Evolutionary conservation across 2,113 vertebrate species (phyloP), one percentile per base, ranked within the genome.

Genomic region (Zeus faber): DNA sequence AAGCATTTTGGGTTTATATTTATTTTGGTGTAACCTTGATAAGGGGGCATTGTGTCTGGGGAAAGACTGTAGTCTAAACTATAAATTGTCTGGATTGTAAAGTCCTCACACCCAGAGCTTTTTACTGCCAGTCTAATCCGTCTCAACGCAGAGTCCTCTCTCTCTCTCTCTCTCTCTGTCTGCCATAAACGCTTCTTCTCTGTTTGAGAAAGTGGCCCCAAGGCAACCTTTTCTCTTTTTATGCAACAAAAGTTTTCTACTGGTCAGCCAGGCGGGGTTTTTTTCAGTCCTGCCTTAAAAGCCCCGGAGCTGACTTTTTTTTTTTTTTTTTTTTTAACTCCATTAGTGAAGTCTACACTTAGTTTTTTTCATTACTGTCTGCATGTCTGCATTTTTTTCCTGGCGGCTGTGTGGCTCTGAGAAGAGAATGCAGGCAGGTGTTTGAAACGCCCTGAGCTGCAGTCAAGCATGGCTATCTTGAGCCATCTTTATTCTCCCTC

Each of bases 281-380:
- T 35, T 35, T 35, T 3, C 33, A 29, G 27, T 9, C 9, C n/a
- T n/a, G n/a, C n/a, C 4, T 37, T 37, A 4, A 65, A 84, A 76
- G 65, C 57, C 61, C 21, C 48, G 31, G 10, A 26, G 49, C 51
- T 67, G 58, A 75, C 65, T 74, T 58, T 53, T 80, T n/a, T n/a
- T n/a, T n/a, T 54, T 81, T 23, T 62, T n/a, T n/a, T n/a, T n/a
- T n/a, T 54, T 81, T 23, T 62, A 67, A 75, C 63, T 60, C 70
- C 73, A 79, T 82, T 79, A 65, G 20, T 14, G 47, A 41, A 23
- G 50, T 72, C 49, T 58, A 48, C 62, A 70, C 51, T n/a, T 41
- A 55, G 58, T 57, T 64, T 72, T 71, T 63, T 59, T 22, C 21
- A 41, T 41, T 6, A 6, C 0, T 44, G 8, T 43, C 39, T 24